These are phyloP conservation scores for Axea sp. DNA, from an alignment of 2,888 invertebrate genomes.

Conservation along the genomic window DNA sequence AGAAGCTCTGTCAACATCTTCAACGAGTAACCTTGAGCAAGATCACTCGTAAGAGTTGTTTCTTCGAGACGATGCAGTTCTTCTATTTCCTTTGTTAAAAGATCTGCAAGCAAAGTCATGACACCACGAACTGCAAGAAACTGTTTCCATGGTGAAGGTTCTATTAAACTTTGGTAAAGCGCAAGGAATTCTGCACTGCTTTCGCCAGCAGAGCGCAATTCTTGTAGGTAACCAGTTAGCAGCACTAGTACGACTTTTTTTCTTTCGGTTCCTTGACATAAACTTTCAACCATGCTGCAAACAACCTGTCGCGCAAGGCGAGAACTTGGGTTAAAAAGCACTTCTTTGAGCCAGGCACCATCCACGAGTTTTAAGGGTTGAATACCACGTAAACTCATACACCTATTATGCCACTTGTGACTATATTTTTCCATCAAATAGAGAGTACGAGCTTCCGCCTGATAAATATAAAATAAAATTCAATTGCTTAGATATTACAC, in stretches of 20 bases:
- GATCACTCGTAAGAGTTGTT: conserved; percentile 94
- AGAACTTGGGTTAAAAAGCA: conserved; percentile 95
- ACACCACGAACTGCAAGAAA: conserved; percentile 94
- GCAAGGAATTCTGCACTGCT: conserved; percentile 94
- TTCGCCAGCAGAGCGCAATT: conserved; percentile 93
- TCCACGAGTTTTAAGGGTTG: conserved; percentile 84
- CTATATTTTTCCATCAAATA: conserved; percentile 89
- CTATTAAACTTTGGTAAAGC: conserved; percentile 91
- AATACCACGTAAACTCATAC: conserved; percentile 80
- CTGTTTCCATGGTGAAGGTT: conserved; percentile 94
- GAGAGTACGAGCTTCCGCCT: conserved; percentile 77
- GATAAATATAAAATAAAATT: conserved; percentile 9
- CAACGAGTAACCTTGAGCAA: conserved; percentile 95
- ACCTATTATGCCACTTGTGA: conserved; percentile 82
- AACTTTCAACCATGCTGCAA: conserved; percentile 91
- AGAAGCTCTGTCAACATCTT: conserved; percentile 94
- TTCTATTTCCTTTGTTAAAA: conserved; percentile 93
- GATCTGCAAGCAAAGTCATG: conserved; percentile 89
- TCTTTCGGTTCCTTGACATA: conserved; percentile 85
- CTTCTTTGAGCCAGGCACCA: conserved; percentile 93
- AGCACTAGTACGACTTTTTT: conserved; percentile 90
- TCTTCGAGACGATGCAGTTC: conserved; percentile 94
- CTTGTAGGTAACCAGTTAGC: conserved; percentile 92
- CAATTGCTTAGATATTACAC: conserved; percentile 1
- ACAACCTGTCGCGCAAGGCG: conserved; percentile 93